A percentile compares a stretch with the other conserved stretches of the same genome.
These are phyloP conservation scores for Coreius guichenoti DNA, from an alignment of 2,797 vertebrate species.

Conservation along the genomic window DNA sequence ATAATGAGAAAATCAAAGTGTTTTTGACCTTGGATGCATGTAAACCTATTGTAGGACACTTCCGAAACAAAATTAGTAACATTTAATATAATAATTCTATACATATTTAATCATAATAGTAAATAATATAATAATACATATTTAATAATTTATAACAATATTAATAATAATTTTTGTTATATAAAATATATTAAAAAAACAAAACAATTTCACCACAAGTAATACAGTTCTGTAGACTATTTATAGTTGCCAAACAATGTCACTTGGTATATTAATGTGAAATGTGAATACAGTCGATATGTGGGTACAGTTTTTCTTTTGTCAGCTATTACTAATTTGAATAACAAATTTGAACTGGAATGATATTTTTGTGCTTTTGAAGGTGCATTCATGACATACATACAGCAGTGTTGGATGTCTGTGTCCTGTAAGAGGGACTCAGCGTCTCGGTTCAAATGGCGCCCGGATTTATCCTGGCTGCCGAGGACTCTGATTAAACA, in stretches of 20 bases:
- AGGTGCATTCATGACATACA: background rate
- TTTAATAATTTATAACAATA: background rate
- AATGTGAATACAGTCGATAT: background rate
- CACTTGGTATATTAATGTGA: background rate
- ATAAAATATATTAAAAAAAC: too few relatives aligned
- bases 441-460: background rate
- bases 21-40: background rate
- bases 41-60: background rate
- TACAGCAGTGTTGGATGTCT: conserved; percentile 1
- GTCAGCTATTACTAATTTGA: background rate
- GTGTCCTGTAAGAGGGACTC: conserved; percentile 2
- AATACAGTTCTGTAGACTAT: background rate
- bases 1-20: background rate
- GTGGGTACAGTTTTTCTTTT: background rate
- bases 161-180: too few relatives aligned
- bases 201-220: too few relatives aligned
- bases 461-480: conserved; percentile 18
- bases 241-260: background rate
- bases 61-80: background rate
- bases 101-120: background rate
- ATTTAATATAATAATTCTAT: background rate
- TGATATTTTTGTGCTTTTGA: conserved; percentile 3
- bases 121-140: background rate
- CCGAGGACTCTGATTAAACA: conserved; percentile 37
- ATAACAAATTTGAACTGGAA: background rate